Evolutionary conservation across 2,888 invertebrate genomes (phyloP).

Genomic region (Troides oblongomaculatus): DNA sequence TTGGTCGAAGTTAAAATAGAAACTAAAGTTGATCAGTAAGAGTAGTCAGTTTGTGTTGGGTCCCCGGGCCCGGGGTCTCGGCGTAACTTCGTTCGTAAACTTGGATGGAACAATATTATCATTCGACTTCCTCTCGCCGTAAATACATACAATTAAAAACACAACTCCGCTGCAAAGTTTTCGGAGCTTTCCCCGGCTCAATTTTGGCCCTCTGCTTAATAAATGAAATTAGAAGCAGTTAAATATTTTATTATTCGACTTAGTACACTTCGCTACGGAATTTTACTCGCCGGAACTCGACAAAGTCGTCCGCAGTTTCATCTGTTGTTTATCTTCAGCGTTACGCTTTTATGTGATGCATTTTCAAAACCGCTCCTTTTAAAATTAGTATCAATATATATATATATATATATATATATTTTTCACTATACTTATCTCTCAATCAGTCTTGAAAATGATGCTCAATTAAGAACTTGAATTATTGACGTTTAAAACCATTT

Average conservation of each 20-base stretch:
- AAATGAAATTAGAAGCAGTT: slow-evolving; percentile 29
- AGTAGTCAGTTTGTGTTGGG: slow-evolving; percentile 54
- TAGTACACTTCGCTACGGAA: slow-evolving; percentile 1
- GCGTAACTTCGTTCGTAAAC: slow-evolving; percentile 50
- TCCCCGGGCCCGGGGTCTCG: slow-evolving; percentile 34
- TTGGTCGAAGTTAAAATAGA: slow-evolving; percentile 40
- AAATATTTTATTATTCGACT: slow-evolving; percentile 23
- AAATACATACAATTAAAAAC: slow-evolving; percentile 42
- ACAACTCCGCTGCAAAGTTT: slow-evolving; percentile 32
- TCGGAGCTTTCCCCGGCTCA: slow-evolving; percentile 19
- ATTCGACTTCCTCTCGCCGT: slow-evolving; percentile 42
- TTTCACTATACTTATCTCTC: too few relatives aligned
- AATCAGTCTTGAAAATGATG: too few relatives aligned
- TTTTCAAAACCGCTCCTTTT: too few relatives aligned
- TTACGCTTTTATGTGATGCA: too few relatives aligned
- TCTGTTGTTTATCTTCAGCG: slow-evolving; percentile 7
- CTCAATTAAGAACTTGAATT: too few relatives aligned
- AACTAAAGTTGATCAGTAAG: slow-evolving; percentile 54
- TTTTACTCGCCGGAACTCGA: neutral
- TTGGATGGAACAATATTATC: slow-evolving; percentile 65
- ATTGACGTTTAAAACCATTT: too few relatives aligned
- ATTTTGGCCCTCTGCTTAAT: slow-evolving; percentile 23
- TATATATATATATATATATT: too few relatives aligned
- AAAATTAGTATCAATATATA: too few relatives aligned
- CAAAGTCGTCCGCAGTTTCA: neutral